Conservation (phyloP, 2,888 invertebrate species). For the Xylophagus ater region DNA sequence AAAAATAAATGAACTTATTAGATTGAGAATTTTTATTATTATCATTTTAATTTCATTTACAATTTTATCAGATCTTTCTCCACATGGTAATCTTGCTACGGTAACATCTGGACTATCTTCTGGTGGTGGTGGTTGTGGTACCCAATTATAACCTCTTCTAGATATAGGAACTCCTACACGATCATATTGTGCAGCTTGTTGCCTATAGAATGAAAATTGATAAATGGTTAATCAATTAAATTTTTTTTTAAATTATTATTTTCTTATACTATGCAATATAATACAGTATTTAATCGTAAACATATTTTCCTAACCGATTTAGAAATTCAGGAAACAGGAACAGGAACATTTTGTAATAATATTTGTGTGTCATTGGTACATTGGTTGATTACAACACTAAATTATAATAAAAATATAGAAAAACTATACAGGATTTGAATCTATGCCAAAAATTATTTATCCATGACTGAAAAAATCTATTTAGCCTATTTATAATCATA, state of each 20-base stretch:
- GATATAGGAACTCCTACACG: conserved; percentile 82
- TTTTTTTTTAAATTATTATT: not conserved
- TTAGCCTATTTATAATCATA: too few relatives aligned
- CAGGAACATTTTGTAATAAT: too few relatives aligned
- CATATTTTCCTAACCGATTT: not conserved
- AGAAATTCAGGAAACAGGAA: too few relatives aligned
- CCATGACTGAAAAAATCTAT: too few relatives aligned
- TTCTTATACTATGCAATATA: not conserved
- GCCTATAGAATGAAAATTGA: conserved; percentile 41
- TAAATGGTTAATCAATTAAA: not conserved
- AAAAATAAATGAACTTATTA: conserved; percentile 22
- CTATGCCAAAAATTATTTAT: too few relatives aligned
- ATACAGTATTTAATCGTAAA: not conserved
- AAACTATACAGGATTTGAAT: too few relatives aligned
- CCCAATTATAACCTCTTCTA: conserved; percentile 89
- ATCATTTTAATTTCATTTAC: conserved; percentile 23
- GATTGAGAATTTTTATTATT: conserved; percentile 10
- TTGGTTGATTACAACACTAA: too few relatives aligned
- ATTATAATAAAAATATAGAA: too few relatives aligned
- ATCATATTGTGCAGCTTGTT: conserved; percentile 82
- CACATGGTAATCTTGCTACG: conserved; percentile 72
- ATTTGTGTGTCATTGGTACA: too few relatives aligned
- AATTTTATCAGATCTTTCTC: conserved; percentile 72
- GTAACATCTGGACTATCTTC: conserved; percentile 80
- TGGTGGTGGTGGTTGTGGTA: conserved; percentile 83